A percentile compares a stretch with the other conserved stretches of the same genome.
phyloP scores from a whole-genome alignment of 2,888 invertebrate genomes.

The Neocrepidodera transversa region DNA sequence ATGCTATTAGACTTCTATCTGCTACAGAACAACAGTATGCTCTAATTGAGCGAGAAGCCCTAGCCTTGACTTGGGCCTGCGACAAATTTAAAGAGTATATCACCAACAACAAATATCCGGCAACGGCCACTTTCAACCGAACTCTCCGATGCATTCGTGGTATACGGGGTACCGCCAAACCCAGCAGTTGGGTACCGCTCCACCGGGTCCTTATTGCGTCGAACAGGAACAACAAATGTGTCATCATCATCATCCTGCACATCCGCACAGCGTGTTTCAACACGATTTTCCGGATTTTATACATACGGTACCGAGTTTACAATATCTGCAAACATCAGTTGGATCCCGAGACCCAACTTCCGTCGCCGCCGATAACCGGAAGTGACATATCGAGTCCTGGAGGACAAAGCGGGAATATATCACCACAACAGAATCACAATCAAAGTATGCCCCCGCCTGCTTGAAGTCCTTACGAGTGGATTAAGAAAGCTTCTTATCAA shows the following conservation, averaged over 20 bases:
- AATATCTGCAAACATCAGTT: slow-evolving; percentile 60
- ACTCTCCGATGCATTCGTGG: slow-evolving; percentile 57
- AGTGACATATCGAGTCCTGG: slow-evolving; percentile 70
- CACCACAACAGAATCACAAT: slow-evolving; percentile 51
- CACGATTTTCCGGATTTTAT: slow-evolving; percentile 60
- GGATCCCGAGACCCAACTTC: slow-evolving; percentile 56
- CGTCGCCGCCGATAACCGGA: slow-evolving; percentile 66
- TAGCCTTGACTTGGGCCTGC: too few relatives aligned
- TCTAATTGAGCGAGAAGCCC: too few relatives aligned
- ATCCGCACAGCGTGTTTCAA: slow-evolving; percentile 56
- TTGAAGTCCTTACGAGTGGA: slow-evolving; percentile 89
- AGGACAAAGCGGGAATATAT: slow-evolving; percentile 57
- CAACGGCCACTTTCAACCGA: slow-evolving; percentile 62
- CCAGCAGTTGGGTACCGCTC: slow-evolving; percentile 44
- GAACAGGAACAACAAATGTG: slow-evolving; percentile 61
- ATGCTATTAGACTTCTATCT: too few relatives aligned
- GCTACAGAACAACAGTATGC: too few relatives aligned
- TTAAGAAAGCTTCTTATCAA: slow-evolving; percentile 88
- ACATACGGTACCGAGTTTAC: slow-evolving; percentile 60
- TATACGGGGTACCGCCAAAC: slow-evolving; percentile 62
- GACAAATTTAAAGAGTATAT: slow-evolving; percentile 66
- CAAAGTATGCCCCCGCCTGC: slow-evolving; percentile 71
- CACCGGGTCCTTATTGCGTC: slow-evolving; percentile 47
- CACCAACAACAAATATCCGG: slow-evolving; percentile 62
- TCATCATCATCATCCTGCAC: slow-evolving; percentile 58